Conservation (phyloP, 2,888 invertebrate species). For the Choristoneura rosaceana region DNA sequence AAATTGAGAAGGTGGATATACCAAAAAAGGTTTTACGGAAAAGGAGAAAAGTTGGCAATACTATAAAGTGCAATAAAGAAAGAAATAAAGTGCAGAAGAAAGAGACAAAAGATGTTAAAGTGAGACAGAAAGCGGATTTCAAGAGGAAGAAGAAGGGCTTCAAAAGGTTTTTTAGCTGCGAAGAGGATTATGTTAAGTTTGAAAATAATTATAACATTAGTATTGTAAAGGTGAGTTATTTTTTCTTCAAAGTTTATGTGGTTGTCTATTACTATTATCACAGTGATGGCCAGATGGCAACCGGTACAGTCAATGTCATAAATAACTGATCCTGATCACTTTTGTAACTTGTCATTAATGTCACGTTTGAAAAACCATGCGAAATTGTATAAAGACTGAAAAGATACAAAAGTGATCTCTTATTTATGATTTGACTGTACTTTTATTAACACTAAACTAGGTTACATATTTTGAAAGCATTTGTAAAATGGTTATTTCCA, state of each 20-base stretch:
- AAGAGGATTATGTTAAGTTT: constrained; percentile 38
- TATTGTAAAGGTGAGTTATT: constrained; percentile 29
- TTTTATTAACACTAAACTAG: no score
- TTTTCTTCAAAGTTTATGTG: not conserved
- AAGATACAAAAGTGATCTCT: no score
- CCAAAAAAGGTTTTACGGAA: constrained; percentile 28
- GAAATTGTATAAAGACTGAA: no score
- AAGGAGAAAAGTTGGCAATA: constrained; percentile 5
- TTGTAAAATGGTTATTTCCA: no score
- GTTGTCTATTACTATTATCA: no score
- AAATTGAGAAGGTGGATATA: not conserved
- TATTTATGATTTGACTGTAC: no score
- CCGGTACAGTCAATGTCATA: no score
- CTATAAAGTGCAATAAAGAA: not conserved
- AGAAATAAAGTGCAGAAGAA: constrained; percentile 6
- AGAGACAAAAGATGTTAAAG: not conserved
- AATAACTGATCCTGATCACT: no score
- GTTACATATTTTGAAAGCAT: no score
- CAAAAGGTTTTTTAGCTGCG: constrained; percentile 37
- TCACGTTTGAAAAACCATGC: no score
- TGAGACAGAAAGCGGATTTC: not conserved
- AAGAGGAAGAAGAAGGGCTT: constrained; percentile 26
- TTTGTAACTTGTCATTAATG: no score
- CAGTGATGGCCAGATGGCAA: no score
- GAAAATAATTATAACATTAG: constrained; percentile 37